Evolutionary conservation across 2,888 invertebrate genomes (phyloP).

Genomic region (Cerastis rubricosa): DNA sequence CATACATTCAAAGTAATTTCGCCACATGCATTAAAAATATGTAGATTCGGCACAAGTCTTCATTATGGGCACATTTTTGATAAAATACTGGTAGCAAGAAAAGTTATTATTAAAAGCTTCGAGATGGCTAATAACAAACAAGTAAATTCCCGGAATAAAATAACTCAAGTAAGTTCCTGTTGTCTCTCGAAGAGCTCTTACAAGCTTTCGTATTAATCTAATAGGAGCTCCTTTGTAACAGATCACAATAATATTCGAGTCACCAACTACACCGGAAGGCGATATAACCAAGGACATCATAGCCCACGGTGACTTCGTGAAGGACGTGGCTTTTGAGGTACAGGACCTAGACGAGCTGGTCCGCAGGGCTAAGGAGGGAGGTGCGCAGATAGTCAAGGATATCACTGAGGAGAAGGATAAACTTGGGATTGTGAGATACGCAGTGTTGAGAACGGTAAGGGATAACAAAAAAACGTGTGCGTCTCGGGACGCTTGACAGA

Average conservation of each 20-base stretch:
- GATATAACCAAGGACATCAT: slow-evolving; percentile 93
- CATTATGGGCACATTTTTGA: too few species aligned
- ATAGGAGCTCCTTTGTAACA: slow-evolving; percentile 77
- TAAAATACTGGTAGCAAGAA: too few species aligned
- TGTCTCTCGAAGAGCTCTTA: too few species aligned
- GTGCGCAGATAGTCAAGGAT: slow-evolving; percentile 95
- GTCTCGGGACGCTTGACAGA: too few species aligned
- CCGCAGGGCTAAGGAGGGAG: slow-evolving; percentile 94
- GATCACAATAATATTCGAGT: slow-evolving; percentile 98
- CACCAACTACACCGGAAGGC: slow-evolving; percentile 94
- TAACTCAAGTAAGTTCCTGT: too few species aligned
- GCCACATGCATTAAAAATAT: too few species aligned
- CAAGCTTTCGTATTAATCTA: background rate
- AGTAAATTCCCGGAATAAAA: too few species aligned
- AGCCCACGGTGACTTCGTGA: slow-evolving; percentile 98
- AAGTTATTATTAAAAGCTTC: too few species aligned
- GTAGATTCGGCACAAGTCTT: too few species aligned
- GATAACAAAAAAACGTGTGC: too few species aligned
- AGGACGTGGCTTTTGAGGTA: slow-evolving; percentile 98
- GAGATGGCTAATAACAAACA: too few species aligned
- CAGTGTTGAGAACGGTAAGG: slow-evolving; percentile 96
- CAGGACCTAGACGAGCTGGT: slow-evolving; percentile 97
- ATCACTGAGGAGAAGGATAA: slow-evolving; percentile 97
- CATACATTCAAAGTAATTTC: too few species aligned
- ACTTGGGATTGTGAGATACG: slow-evolving; percentile 95